Evolutionary conservation across 2,888 invertebrate species (phyloP).

Genomic region (Merodon equestris): DNA sequence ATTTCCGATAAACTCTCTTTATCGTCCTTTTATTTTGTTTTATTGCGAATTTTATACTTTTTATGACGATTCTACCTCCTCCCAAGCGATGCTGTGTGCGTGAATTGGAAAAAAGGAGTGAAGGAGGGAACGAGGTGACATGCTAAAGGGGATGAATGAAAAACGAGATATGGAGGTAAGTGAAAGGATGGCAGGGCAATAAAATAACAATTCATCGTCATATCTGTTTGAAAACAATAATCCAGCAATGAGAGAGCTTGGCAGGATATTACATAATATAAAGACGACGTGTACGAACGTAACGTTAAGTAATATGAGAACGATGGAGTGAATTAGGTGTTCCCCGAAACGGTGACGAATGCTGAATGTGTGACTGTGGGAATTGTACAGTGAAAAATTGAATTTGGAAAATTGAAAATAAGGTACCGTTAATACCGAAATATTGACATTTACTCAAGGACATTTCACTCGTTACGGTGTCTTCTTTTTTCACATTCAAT

Average conservation of each 20-base stretch:
- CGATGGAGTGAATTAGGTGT: not conserved
- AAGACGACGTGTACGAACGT: not conserved
- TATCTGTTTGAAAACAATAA: slow-evolving; percentile 63
- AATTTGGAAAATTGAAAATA: slow-evolving; percentile 64
- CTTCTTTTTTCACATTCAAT: no score
- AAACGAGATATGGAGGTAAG: not conserved
- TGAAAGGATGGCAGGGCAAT: slow-evolving; percentile 46
- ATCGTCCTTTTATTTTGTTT: slow-evolving; percentile 19
- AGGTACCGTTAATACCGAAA: slow-evolving; percentile 53
- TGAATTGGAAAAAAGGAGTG: no score
- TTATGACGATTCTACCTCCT: slow-evolving; percentile 14
- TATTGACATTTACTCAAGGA: slow-evolving; percentile 56
- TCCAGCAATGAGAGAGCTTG: slow-evolving; percentile 38
- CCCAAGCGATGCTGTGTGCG: no score
- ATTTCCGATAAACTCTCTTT: slow-evolving; percentile 36
- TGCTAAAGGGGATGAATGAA: no score
- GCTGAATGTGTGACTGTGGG: not conserved
- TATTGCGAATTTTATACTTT: slow-evolving; percentile 41
- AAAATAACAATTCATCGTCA: slow-evolving; percentile 64
- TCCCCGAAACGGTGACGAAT: not conserved
- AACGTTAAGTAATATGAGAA: slow-evolving; percentile 25
- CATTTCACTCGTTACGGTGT: not conserved
- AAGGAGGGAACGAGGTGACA: no score
- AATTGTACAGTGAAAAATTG: slow-evolving; percentile 43
- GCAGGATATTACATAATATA: no score